Base-by-base conservation (phyloP, 2,888 invertebrate genomes). In the Ormyrus rosae region DNA sequence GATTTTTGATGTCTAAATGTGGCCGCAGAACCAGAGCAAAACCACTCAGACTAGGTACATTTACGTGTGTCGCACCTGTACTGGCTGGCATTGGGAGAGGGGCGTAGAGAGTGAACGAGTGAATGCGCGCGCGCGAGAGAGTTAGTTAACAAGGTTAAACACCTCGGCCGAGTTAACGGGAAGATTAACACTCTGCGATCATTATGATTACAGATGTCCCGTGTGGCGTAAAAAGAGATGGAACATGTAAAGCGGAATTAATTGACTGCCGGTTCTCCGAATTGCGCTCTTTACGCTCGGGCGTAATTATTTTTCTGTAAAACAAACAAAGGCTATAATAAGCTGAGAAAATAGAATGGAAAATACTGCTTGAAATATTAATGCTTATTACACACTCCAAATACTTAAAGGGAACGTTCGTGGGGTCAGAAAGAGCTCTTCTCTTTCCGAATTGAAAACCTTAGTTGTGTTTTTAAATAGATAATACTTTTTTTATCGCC, bases 121-220 rank as follows among this genome's bases (percentile, higher is more conserved):
- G 72, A 67, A 34, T 34, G 67, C 56, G 60, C 84, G 85, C 84
- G 86, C 84, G 81, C 84, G 84, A 81, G 84, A 81, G 82, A 84
- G 85, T 78, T 85, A 88, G 88, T 89, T 90, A 90, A 90, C 90
- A 90, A 90, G 90, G 89, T 90, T 90, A 90, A 90, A 90, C 89
- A 90, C 89, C 89, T 90, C 88, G 87, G 87, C 85, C 86, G 86
- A 89, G 89, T 90, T 90, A 90, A 90, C 90, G 89, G 89, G 88
- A 89, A 89, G 88, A 89, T 90, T 90, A 90, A 90, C 90, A 88
- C 90, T 90, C 86, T 84, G 86, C 88, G 89, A 88, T 89, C 88
- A 90, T 90, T 89, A 88, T 88, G 90, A 90, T 90, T 90, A 89
- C 78, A 81, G 74, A 75, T 81, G 78, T 75, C 73, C 78, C 78